Conservation (phyloP, 1,140 invertebrate species). For the Hyposmocoma kahamanoa region DNA sequence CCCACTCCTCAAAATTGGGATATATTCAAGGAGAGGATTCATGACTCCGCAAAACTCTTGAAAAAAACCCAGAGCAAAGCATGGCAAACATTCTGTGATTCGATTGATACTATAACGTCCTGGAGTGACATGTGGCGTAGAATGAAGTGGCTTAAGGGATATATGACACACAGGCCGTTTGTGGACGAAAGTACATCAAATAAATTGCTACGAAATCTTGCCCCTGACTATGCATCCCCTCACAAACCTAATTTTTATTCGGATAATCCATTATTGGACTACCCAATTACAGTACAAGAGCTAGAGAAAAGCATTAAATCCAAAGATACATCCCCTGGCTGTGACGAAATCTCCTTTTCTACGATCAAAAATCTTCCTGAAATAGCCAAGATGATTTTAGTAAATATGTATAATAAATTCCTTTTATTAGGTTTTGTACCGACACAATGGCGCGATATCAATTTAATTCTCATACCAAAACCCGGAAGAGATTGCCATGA, state of each 20-base stretch:
- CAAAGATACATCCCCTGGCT: constrained; percentile 2
- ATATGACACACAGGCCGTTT: neutral
- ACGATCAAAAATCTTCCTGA: constrained; percentile 4
- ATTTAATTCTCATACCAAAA: constrained; percentile 30
- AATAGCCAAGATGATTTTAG: neutral
- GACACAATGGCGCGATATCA: constrained; percentile 25
- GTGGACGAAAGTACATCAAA: neutral
- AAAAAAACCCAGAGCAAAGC: neutral
- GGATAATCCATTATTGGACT: neutral
- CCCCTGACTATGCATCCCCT: neutral
- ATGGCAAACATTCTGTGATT: constrained; percentile 3
- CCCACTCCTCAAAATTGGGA: constrained; percentile 7
- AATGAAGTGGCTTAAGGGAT: constrained; percentile 9
- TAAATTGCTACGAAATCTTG: neutral
- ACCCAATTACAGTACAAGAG: neutral
- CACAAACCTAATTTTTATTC: neutral
- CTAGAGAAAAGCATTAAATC: neutral
- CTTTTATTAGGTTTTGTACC: constrained; percentile 10
- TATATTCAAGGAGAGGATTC: neutral
- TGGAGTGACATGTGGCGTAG: constrained; percentile 1
- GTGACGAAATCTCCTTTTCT: neutral
- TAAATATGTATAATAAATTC: constrained; percentile 6
- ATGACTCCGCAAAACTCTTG: neutral
- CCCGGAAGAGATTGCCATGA: constrained; percentile 14
- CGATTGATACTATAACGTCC: neutral